Evolutionary conservation across 2,888 invertebrate genomes (phyloP).

Genomic region (Herminia tarsipennalis): DNA sequence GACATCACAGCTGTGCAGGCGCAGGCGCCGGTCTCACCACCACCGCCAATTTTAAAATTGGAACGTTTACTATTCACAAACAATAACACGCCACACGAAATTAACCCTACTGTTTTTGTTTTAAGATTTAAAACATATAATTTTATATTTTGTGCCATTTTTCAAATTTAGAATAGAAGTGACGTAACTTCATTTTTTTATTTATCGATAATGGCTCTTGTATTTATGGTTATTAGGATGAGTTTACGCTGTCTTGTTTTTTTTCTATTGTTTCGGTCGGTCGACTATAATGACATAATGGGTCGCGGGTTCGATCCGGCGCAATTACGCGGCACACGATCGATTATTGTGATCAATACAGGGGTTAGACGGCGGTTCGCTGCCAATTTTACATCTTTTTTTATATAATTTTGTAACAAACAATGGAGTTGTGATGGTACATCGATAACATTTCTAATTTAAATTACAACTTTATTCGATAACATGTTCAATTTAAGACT

Average conservation of each 20-base stretch:
- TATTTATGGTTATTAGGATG: slow-evolving; percentile 22
- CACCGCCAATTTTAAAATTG: slow-evolving; percentile 66
- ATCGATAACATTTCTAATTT: slow-evolving; percentile 61
- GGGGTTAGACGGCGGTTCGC: slow-evolving; percentile 83
- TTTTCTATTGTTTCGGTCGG: slow-evolving; percentile 78
- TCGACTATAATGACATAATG: slow-evolving; percentile 83
- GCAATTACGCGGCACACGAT: slow-evolving; percentile 85
- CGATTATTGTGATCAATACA: slow-evolving; percentile 85
- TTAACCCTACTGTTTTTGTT: slow-evolving; percentile 47
- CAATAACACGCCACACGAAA: slow-evolving; percentile 43
- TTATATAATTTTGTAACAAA: slow-evolving; percentile 74
- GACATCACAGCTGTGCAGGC: slow-evolving; percentile 65
- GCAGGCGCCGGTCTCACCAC: slow-evolving; percentile 64
- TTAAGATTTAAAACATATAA: slow-evolving; percentile 44
- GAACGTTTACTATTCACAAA: slow-evolving; percentile 55
- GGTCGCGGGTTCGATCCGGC: slow-evolving; percentile 79
- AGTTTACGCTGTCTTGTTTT: slow-evolving; percentile 25
- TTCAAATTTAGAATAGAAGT: slow-evolving; percentile 30
- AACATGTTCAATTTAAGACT: no score
- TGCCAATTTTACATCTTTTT: slow-evolving; percentile 82
- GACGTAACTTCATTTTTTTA: slow-evolving; percentile 34
- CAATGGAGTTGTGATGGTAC: slow-evolving; percentile 63
- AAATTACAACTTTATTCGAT: neutral
- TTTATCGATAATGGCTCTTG: slow-evolving; percentile 23
- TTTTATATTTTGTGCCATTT: slow-evolving; percentile 37